Evolutionary conservation across 2,797 vertebrate species (phyloP).

Genomic region (Hirundo rustica): DNA sequence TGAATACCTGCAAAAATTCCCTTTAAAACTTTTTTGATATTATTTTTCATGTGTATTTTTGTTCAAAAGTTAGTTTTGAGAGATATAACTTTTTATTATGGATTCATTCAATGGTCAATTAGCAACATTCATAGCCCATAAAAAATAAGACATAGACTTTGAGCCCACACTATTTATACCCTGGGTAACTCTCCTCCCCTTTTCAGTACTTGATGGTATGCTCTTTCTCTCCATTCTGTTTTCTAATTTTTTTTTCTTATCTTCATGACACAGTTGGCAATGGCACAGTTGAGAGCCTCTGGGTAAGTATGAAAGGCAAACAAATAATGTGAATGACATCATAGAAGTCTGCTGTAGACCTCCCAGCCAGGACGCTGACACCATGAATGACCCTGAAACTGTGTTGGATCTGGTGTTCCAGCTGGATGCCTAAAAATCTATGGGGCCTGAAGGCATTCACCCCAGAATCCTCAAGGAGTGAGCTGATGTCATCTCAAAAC

Average conservation of each 20-base stretch:
- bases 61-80: neutral
- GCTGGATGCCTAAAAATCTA: neutral
- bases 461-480: neutral
- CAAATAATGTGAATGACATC: neutral
- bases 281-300: neutral
- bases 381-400: neutral
- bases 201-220: neutral
- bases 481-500: neutral
- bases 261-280: neutral
- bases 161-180: neutral
- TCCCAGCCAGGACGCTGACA: neutral
- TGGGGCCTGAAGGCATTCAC: neutral
- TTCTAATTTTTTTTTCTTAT: neutral
- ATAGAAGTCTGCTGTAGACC: neutral
- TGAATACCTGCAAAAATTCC: constrained; percentile 1
- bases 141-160: neutral
- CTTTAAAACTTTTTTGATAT: neutral
- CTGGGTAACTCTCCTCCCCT: neutral
- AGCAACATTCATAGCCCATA: neutral
- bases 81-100: neutral
- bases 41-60: neutral
- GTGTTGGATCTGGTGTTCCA: neutral
- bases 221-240: neutral
- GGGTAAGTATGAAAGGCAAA: neutral
- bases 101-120: neutral